Conservation (phyloP, 2,797 vertebrate species). For the Balearica regulorum region DNA sequence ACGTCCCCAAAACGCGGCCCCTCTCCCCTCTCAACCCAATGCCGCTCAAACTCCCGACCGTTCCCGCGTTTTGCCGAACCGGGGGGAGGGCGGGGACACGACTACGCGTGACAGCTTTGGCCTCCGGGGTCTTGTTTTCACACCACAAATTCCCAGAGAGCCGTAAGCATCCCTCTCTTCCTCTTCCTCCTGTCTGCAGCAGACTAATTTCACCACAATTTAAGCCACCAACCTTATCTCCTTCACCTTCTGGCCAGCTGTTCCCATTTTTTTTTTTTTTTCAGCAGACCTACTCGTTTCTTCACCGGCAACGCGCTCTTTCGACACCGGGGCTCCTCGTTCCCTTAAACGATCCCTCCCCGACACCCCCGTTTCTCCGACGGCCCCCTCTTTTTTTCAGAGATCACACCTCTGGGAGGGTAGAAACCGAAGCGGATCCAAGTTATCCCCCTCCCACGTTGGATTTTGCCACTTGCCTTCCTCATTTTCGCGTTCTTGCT, state of each 20-base stretch:
- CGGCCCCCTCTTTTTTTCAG: rapidly evolving
- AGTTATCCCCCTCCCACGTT: no score
- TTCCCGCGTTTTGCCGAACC: background rate
- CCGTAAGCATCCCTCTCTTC: background rate
- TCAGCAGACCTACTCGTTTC: background rate
- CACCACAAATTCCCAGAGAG: rapidly evolving
- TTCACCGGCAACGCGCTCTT: rapidly evolving
- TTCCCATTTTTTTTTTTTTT: background rate
- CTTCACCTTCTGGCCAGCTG: background rate
- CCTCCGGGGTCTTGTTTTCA: background rate
- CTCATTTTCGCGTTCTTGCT: constrained; percentile 73
- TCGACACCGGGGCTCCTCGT: rapidly evolving
- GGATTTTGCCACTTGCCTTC: constrained; percentile 78
- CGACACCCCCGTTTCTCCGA: rapidly evolving
- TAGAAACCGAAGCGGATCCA: background rate
- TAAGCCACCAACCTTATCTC: background rate
- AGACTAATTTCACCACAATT: background rate
- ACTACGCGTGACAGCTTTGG: rapidly evolving
- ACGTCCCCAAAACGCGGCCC: background rate
- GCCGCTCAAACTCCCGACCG: rapidly evolving
- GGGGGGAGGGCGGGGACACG: no score
- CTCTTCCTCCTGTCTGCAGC: background rate
- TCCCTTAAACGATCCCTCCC: background rate
- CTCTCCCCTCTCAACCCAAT: background rate
- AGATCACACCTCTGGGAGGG: rapidly evolving